Evolutionary conservation across 2,888 invertebrate genomes (phyloP), one percentile per base, ranked within the genome.

Genomic region (Deilephila elpenor): DNA sequence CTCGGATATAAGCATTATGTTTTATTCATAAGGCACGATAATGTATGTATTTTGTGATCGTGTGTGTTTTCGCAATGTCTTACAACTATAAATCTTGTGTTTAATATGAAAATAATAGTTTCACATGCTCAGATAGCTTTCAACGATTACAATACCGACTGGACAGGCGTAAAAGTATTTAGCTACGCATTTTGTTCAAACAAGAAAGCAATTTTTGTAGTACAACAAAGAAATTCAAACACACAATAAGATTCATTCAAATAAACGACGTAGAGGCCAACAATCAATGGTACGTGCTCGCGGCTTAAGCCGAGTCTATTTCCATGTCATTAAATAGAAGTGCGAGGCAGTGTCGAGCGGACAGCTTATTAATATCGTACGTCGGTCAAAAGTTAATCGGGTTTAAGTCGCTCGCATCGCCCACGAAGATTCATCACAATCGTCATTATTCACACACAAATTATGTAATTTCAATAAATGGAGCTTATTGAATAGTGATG

Each of bases 391-490:
- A 91, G 94, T 94, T 93, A 94, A 94, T 93, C 94, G 94, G 91
- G 91, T 93, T 90, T 93, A 93, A 93, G 93, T 91, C 93, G 86
- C 89, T 90, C 90, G 90, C 88, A 92, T 93, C 93, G 93, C 94
- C 94, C 93, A 94, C 93, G 93, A 93, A 92, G 93, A 94, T 94
- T 91, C 93, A 94, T 94, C 94, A 94, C 93, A 93, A 88, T 93
- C 93, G 93, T 94, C 94, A 94, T 94, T 92, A 94, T 94, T 94
- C 94, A 94, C 94, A 94, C 92, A 94, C 94, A 93, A 94, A 94
- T 94, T 94, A 94, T 93, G 92, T 94, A 94, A 94, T 94, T 94
- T 94, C 94, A 94, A 94, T 94, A 94, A 94, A 94, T 93, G 93
- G 89, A 91, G 89, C 93, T 92, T 94, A 94, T 94, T 94, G 94